Conservation (phyloP, 2,888 invertebrate genomes). For the Drosophila prostipennis region DNA sequence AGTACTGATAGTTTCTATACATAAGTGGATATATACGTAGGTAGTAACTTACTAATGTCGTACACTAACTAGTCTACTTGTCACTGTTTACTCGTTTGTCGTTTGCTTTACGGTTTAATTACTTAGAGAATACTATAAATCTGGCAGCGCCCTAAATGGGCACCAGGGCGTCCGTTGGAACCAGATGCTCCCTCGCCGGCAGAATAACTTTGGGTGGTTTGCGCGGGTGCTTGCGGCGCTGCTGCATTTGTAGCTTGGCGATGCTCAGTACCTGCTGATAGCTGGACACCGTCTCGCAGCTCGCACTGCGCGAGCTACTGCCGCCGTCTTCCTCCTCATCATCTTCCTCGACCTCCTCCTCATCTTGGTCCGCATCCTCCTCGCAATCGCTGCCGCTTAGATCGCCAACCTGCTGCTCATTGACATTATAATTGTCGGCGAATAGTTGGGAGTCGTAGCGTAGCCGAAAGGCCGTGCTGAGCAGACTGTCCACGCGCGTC, state of each 20-base stretch:
- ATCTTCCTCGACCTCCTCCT: constrained; percentile 38
- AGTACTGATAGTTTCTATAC: constrained; percentile 18
- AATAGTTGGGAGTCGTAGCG: constrained; percentile 81
- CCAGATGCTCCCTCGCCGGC: constrained; percentile 29
- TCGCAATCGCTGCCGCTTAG: constrained; percentile 48
- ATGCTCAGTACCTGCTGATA: constrained; percentile 79
- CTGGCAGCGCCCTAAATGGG: constrained; percentile 49
- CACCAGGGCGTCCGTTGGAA: constrained; percentile 66
- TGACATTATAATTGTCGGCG: constrained; percentile 69
- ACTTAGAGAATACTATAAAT: constrained; percentile 58
- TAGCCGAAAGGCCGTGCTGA: constrained; percentile 81
- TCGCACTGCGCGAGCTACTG: constrained; percentile 66
- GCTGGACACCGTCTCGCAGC: constrained; percentile 74
- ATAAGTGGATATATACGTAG: constrained; percentile 21
- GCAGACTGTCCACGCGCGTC: constrained; percentile 80
- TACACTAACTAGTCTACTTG: constrained; percentile 64
- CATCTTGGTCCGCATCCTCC: constrained; percentile 34
- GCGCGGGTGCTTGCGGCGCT: constrained; percentile 82
- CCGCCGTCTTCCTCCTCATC: constrained; percentile 59
- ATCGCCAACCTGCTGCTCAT: constrained; percentile 41
- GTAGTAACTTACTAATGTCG: constrained; percentile 34
- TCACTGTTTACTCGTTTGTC: constrained; percentile 79
- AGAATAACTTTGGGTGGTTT: constrained; percentile 77
- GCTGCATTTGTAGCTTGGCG: constrained; percentile 79
- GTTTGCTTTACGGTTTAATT: constrained; percentile 48